Base-by-base conservation (phyloP, 2,888 invertebrate genomes). In the Acronicta psi region DNA sequence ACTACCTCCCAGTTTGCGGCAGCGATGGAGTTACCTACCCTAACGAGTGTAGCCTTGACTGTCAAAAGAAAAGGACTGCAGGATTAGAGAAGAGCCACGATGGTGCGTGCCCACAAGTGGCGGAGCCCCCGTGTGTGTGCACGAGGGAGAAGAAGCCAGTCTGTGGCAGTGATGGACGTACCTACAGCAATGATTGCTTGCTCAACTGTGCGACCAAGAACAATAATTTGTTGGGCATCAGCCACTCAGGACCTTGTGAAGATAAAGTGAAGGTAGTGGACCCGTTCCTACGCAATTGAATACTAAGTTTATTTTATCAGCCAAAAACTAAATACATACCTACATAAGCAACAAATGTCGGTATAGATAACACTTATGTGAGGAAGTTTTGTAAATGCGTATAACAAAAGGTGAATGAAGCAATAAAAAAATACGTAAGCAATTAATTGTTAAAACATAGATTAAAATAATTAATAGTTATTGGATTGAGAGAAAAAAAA, bases 1-100 rank as follows among this genome's bases (percentile, higher is more conserved):
- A 71, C 2, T 80, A 81, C 53, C 64, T 52, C 1, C 86, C 86
- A 0, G 74, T 86, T 0, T 86, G 86, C 50, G 87, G 83, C 9
- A 71, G 65, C 14, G 81, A 87, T 18, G 85, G 85, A 0, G 37
- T 55, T 1, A 85, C 83, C 0, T 86, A 86, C 66, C 64, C 77
- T 2, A 87, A 87, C 45, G 34, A 68, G n/a, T 87, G 87, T 54
- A 13, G 45, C 1, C 38, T 86, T 0, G 17, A 58, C 0, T 86
- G 86, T 54, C 54, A 67, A 11, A 58, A 38, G 5, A 29, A 45
- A 10, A 49, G 29, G 8, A 58, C 25, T 4, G 56, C 69, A 1
- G 50, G 59, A 0, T 44, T 84, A 0, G 41, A 43, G 11, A 1
- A 58, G 25, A 46, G 25, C 9, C 43, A 68, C 16, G 6, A 2